Conservation (phyloP, 2,113 vertebrate genomes). For the Nycticryphes semicollaris region DNA sequence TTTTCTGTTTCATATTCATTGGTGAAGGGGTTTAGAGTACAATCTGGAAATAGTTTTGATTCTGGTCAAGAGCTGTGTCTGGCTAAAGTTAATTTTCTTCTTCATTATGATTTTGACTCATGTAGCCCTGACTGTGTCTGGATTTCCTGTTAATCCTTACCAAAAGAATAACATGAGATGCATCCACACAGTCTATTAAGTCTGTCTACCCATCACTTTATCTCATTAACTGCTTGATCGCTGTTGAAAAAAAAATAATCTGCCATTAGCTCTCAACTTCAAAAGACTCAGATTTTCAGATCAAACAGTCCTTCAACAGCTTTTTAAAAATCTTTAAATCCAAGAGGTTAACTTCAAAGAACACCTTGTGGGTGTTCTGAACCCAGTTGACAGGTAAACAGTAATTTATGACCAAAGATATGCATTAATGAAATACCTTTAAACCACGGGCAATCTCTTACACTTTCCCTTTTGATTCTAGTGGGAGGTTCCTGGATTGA, state of each 20-base stretch:
- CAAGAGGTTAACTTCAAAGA: conserved; percentile 78
- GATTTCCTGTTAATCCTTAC: conserved; percentile 61
- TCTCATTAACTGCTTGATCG: conserved; percentile 81
- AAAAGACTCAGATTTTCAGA: conserved; percentile 74
- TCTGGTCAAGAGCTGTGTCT: neutral
- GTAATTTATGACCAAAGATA: conserved; percentile 74
- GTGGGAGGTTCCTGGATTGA: neutral
- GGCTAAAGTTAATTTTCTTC: conserved; percentile 53
- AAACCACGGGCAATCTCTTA: neutral
- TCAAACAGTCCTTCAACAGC: conserved; percentile 74
- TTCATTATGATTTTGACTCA: conserved; percentile 46
- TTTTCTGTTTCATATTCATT: neutral
- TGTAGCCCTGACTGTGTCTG: conserved; percentile 39
- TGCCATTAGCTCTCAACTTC: conserved; percentile 76
- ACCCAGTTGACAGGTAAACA: conserved; percentile 75
- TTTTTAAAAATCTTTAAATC: conserved; percentile 74
- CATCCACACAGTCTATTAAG: conserved; percentile 66
- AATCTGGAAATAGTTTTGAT: conserved; percentile 15
- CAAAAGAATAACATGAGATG: conserved; percentile 25
- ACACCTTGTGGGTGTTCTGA: conserved; percentile 73
- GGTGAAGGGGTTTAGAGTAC: neutral
- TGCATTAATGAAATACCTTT: conserved; percentile 45
- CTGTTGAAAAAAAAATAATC: conserved; percentile 60
- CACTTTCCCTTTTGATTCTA: conserved; percentile 7
- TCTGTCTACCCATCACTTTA: conserved; percentile 68